phyloP scores from a whole-genome alignment of 2,113 vertebrate species.

The Pyxicephalus adspersus region DNA sequence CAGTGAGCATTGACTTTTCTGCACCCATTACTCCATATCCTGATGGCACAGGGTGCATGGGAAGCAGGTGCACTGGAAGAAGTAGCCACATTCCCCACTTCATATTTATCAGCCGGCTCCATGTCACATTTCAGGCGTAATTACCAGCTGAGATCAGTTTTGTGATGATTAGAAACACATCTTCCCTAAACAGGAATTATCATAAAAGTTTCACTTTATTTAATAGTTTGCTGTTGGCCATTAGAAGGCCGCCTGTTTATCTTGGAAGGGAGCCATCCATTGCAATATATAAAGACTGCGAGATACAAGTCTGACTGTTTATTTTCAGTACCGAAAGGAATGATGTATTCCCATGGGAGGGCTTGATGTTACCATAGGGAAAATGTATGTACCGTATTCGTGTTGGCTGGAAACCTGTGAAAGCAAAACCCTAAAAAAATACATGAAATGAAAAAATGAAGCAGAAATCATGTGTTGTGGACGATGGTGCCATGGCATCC shows the following conservation, averaged over 20 bases:
- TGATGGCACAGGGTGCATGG: not conserved
- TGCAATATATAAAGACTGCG: conserved; percentile 6
- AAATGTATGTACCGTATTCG: conserved; percentile 25
- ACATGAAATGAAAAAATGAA: too few species aligned
- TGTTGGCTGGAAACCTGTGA: not conserved
- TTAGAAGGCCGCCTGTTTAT: conserved; percentile 53
- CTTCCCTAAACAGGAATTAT: conserved; percentile 53
- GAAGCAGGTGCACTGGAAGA: conserved; percentile 19
- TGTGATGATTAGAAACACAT: conserved; percentile 55
- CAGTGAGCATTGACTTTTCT: too few species aligned
- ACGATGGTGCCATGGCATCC: conserved; percentile 45
- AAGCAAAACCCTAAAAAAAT: not conserved
- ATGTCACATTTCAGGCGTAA: conserved; percentile 17
- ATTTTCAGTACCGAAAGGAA: conserved; percentile 1
- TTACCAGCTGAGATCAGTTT: conserved; percentile 33
- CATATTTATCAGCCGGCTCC: conserved; percentile 15
- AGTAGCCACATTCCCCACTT: not conserved
- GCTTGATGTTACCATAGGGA: not conserved
- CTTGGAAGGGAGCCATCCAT: conserved; percentile 52
- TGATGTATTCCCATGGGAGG: conserved; percentile 10
- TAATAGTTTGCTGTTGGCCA: conserved; percentile 58
- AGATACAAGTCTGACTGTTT: not conserved
- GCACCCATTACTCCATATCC: too few species aligned
- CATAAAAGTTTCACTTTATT: conserved; percentile 52
- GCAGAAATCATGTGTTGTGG: not conserved